A percentile compares a stretch with the other conserved stretches of the same genome.
phyloP scores from a whole-genome alignment of 2,888 invertebrate species.

The Leucania comma region DNA sequence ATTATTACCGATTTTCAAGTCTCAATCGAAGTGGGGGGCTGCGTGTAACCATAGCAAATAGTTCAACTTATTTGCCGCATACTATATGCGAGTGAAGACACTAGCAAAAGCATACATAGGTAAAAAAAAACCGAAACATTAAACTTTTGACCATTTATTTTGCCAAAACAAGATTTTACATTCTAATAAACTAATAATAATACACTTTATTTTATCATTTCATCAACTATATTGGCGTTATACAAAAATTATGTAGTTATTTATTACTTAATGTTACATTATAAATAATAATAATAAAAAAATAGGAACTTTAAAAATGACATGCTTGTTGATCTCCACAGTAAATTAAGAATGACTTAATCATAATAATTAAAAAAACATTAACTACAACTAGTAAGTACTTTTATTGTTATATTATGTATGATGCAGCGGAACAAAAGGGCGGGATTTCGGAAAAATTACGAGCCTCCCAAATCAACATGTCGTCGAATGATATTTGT shows the following conservation, averaged over 20 bases:
- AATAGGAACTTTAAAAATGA: constrained; percentile 79
- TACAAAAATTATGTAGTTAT: constrained; percentile 44
- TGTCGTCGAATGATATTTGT: constrained; percentile 6
- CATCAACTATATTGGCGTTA: constrained; percentile 51
- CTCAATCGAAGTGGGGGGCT: too few species aligned
- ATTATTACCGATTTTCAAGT: too few species aligned
- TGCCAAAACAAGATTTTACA: constrained; percentile 50
- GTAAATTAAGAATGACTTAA: constrained; percentile 40
- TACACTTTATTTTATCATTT: constrained; percentile 60
- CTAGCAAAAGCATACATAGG: neutral
- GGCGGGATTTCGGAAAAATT: neutral
- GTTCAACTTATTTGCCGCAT: too few species aligned
- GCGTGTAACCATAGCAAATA: too few species aligned
- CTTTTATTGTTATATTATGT: constrained; percentile 56
- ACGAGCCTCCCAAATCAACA: constrained; percentile 3
- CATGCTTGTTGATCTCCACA: constrained; percentile 67
- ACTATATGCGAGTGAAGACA: neutral
- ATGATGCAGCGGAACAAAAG: constrained; percentile 31
- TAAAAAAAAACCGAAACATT: constrained; percentile 15
- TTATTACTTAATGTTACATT: constrained; percentile 49
- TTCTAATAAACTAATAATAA: constrained; percentile 62
- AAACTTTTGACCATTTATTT: constrained; percentile 44
- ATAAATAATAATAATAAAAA: constrained; percentile 69
- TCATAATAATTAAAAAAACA: constrained; percentile 19
- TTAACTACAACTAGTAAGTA: constrained; percentile 68